phyloP scores from a whole-genome alignment of 2,888 invertebrate genomes.

The Enchytraeus crypticus region DNA sequence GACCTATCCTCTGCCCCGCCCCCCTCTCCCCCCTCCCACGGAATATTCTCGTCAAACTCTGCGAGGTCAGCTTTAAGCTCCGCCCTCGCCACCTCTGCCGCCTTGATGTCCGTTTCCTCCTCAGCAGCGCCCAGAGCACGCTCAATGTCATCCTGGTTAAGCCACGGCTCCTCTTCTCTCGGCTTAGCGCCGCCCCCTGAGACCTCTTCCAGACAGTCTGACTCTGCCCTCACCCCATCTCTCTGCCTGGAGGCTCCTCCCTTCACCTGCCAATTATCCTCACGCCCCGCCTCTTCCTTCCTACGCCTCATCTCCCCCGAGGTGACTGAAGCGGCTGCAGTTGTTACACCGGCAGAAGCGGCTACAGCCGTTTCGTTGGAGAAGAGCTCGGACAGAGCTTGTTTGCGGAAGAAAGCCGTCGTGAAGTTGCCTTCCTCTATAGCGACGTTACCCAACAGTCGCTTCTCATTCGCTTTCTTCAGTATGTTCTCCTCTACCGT shows the following conservation, averaged over 20 bases:
- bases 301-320: no score
- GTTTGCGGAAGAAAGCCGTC: slow-evolving; percentile 87
- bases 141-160: neutral
- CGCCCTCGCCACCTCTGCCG: slow-evolving; percentile 76
- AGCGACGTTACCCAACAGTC: slow-evolving; percentile 88
- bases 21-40: slow-evolving; percentile 58
- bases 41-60: slow-evolving; percentile 90
- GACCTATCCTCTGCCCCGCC: slow-evolving; percentile 43
- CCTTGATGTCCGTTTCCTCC: slow-evolving; percentile 87
- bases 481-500: slow-evolving; percentile 98
- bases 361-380: neutral
- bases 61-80: slow-evolving; percentile 67
- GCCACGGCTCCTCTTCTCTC: neutral
- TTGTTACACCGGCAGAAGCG: no score
- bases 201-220: neutral
- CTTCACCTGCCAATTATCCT: no score
- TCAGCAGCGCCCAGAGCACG: slow-evolving; percentile 60
- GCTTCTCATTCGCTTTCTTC: slow-evolving; percentile 96
- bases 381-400: slow-evolving; percentile 46
- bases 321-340: no score
- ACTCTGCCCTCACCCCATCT: no score
- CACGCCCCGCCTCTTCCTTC: no score
- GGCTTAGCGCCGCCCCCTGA: neutral
- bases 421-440: slow-evolving; percentile 99
- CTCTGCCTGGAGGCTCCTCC: no score